Percentiles rank a stretch among this genome's conserved stretches.
Conservation (phyloP, 1,140 invertebrate genomes). For the Meloidogyne hapla region DNA sequence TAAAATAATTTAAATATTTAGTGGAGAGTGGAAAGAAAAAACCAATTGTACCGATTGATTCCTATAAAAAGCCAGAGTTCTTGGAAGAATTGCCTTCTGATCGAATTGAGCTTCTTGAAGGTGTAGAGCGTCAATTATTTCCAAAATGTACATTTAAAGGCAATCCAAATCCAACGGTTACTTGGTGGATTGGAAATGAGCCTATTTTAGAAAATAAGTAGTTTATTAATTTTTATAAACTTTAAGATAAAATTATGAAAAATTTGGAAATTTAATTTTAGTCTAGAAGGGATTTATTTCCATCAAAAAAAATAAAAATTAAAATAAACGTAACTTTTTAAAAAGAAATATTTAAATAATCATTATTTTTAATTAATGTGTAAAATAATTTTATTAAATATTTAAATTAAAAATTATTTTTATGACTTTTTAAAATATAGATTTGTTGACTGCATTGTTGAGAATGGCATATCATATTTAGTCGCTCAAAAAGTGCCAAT, state of each 20-base stretch:
- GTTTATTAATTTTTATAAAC: too few species aligned
- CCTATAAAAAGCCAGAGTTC: neutral
- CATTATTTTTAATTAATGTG: too few species aligned
- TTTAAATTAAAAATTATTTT: neutral
- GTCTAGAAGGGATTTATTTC: too few species aligned
- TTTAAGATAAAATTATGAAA: too few species aligned
- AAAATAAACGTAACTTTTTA: too few species aligned
- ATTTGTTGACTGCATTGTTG: neutral
- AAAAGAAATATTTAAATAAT: too few species aligned
- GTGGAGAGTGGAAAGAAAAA: neutral
- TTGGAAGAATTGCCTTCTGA: neutral
- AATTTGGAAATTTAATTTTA: too few species aligned
- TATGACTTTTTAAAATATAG: neutral
- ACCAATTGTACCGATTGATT: neutral
- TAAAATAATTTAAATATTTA: neutral
- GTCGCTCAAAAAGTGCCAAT: slow-evolving; percentile 2
- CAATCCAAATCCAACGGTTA: neutral
- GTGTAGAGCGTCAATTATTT: neutral
- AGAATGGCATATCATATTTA: neutral
- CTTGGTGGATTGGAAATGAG: neutral
- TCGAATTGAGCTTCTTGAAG: neutral
- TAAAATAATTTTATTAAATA: too few species aligned
- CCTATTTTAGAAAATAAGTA: neutral
- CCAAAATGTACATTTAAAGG: neutral
- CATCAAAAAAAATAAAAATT: too few species aligned